Base-by-base conservation (phyloP, 2,113 vertebrate genomes). In the Scortum barcoo region DNA sequence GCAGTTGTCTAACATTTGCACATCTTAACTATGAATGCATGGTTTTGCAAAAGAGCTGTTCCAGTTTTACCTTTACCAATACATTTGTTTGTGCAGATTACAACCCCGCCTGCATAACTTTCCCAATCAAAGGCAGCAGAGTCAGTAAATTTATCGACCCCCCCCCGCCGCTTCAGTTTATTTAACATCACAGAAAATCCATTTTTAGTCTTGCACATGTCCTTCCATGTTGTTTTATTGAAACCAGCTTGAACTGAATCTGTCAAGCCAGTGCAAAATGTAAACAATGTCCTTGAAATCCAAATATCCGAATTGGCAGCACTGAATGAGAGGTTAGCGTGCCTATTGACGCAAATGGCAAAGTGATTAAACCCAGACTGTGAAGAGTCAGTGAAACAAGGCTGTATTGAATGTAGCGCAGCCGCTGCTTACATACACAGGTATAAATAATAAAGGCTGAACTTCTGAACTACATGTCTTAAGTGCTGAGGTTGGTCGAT, bases 351-450 rank as follows among this genome's bases (percentile, higher is more conserved):
- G 86, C 81, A 87, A 92, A 91, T 76, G 80, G 84, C 82, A 92
- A 73, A 80, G 76, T 91, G 89, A 94, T 93, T 93, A 86, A 91
- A 88, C 82, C 89, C 90, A 92, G 88, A 84, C 86, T 85, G 81
- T 67, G 85, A 86, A 84, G 79, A 81, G 77, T 77, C 80, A 54
- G 81, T 53, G 78, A 91, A 93, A 90, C 88, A 89, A 85, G 74
- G 82, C 85, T 72, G 81, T 83, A 91, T 84, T 92, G 85, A 93
- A 88, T 16, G 72, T 78, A 73, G 44, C 5, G 51, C 74, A 81
- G 75, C 53, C 79, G 53, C 75, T 63, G 79, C 58, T 62, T 66
- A 40, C 57, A 86, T 36, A 80, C 69, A 66, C 70, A 82, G 61
- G 85, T 90, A 88, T 83, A 76, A 89, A 88, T 85, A 88, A 91